Percentiles rank a stretch among this genome's conserved stretches.
These are phyloP conservation scores for Laterallus jamaicensis DNA, from an alignment of 2,113 vertebrate species.

Conservation along the genomic window DNA sequence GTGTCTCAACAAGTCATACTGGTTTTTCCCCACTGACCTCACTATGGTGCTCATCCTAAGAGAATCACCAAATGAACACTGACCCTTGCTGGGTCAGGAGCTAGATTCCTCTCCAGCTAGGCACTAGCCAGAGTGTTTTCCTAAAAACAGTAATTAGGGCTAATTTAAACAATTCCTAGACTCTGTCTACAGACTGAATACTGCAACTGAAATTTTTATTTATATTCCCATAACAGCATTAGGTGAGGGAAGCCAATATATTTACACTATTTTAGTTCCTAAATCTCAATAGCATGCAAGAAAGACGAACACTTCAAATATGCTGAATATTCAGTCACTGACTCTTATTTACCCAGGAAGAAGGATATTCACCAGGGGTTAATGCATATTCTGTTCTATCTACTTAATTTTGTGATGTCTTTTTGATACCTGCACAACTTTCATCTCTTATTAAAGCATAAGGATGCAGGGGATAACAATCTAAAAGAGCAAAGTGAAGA, in stretches of 20 bases:
- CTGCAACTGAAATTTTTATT: background rate
- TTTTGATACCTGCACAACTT: background rate
- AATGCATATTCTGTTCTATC: background rate
- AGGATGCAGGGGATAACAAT: background rate
- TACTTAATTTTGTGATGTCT: background rate
- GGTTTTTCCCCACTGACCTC: background rate
- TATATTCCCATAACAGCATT: background rate
- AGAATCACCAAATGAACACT: background rate
- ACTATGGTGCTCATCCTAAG: accelerated
- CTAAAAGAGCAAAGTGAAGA: background rate
- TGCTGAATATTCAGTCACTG: background rate
- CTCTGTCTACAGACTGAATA: background rate
- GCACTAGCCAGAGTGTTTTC: background rate
- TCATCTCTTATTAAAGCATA: background rate
- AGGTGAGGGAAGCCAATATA: background rate
- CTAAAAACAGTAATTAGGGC: background rate
- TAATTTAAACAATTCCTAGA: background rate
- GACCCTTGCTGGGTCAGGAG: background rate
- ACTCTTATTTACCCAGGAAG: background rate
- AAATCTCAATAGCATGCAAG: background rate
- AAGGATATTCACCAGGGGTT: background rate
- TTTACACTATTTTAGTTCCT: background rate
- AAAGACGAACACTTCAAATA: background rate
- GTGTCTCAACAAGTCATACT: background rate
- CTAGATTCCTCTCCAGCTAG: background rate